These are phyloP conservation scores for Cynaeus angustus DNA, from an alignment of 2,888 invertebrate species.

Conservation along the genomic window DNA sequence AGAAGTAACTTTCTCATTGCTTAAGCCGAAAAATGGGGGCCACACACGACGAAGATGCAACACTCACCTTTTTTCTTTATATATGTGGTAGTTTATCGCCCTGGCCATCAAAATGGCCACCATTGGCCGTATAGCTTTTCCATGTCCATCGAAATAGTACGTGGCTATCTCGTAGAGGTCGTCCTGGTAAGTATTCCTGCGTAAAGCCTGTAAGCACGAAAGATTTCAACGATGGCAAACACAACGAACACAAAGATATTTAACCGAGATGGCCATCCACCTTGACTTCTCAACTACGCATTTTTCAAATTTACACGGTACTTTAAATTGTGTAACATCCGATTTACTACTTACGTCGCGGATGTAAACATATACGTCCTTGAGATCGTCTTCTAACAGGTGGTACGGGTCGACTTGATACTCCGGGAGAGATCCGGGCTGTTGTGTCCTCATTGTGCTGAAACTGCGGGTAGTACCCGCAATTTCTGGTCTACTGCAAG, in stretches of 20 bases:
- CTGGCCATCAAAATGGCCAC: conserved; percentile 95
- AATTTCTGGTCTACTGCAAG: conserved; percentile 67
- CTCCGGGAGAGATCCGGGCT: conserved; percentile 87
- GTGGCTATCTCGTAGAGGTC: conserved; percentile 94
- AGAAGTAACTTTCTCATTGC: conserved; percentile 35
- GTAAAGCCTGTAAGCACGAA: conserved; percentile 77
- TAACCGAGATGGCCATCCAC: conserved; percentile 15
- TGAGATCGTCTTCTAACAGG: conserved; percentile 89
- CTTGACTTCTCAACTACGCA: conserved; percentile 16
- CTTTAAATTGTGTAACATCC: not conserved
- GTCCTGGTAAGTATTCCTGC: conserved; percentile 85
- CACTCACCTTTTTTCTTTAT: conserved; percentile 87
- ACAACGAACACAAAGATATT: conserved; percentile 2
- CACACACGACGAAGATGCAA: conserved; percentile 6
- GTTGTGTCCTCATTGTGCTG: conserved; percentile 85
- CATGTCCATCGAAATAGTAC: conserved; percentile 98
- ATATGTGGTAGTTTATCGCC: conserved; percentile 92
- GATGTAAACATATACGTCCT: conserved; percentile 89
- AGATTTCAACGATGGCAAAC: conserved; percentile 40
- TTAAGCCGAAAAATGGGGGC: conserved; percentile 28
- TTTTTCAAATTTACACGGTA: not conserved
- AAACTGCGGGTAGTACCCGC: conserved; percentile 72
- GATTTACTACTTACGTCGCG: conserved; percentile 80
- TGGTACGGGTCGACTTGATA: conserved; percentile 91
- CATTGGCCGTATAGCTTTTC: conserved; percentile 97